Conservation (phyloP, 2,797 vertebrate genomes). For the Harpagifer antarcticus region DNA sequence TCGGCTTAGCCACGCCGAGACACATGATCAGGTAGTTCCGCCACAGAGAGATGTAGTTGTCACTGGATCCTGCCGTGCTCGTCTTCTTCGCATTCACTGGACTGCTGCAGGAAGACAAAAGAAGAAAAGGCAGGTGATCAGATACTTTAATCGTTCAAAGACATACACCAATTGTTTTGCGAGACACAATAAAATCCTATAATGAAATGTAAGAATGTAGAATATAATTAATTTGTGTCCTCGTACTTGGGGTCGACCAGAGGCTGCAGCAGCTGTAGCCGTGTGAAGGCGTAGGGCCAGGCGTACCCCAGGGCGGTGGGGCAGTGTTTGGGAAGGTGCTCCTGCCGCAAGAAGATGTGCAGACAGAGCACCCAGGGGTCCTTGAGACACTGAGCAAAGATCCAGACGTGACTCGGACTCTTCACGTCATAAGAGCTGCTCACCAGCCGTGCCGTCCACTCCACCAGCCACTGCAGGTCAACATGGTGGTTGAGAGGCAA, state of each 20-base stretch:
- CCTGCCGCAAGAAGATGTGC: slow-evolving; percentile 97
- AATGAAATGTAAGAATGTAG: background rate
- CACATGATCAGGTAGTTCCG: slow-evolving; percentile 98
- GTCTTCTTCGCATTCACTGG: slow-evolving; percentile 98
- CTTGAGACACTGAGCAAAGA: slow-evolving; percentile 96
- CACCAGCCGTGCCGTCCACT: slow-evolving; percentile 96
- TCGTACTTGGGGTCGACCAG: slow-evolving; percentile 97
- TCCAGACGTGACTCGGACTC: slow-evolving; percentile 99
- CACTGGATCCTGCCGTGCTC: slow-evolving; percentile 90
- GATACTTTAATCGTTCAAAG: background rate
- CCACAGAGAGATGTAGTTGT: slow-evolving; percentile 96
- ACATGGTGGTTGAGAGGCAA: slow-evolving; percentile 93
- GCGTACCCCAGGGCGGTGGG: slow-evolving; percentile 96
- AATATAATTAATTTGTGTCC: background rate
- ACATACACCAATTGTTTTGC: background rate
- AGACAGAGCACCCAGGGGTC: slow-evolving; percentile 99
- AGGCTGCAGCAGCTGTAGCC: slow-evolving; percentile 95
- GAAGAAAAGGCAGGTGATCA: background rate
- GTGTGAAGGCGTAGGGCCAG: slow-evolving; percentile 97
- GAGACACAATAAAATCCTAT: background rate
- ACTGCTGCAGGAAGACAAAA: slow-evolving; percentile 83
- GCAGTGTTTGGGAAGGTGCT: slow-evolving; percentile 96
- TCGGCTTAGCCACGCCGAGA: slow-evolving; percentile 98
- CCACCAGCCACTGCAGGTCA: slow-evolving; percentile 98
- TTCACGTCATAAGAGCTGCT: slow-evolving; percentile 98